Base-by-base conservation (phyloP, 2,888 invertebrate species). In the Microctonus brassicae region DNA sequence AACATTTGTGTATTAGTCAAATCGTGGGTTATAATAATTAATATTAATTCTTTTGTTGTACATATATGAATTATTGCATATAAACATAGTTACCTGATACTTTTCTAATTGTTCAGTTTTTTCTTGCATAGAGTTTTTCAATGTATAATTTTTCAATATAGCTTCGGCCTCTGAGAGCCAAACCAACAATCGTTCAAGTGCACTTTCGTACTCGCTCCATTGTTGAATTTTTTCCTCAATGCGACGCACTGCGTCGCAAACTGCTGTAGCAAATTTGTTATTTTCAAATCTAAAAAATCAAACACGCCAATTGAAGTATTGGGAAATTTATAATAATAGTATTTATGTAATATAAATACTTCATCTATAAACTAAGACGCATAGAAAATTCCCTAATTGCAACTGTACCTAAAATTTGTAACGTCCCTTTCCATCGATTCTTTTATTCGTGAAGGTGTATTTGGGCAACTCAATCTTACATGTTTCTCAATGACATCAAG, bases 191-290 rank as follows among this genome's bases (percentile, higher is more conserved):
- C 94, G 91, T 78, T 96, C 96, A 79, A 95, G 91, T 0, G 95
- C 94, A 75, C 92, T 91, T 84, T 98, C 97, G 85, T 97, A 98
- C 79, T 96, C 95, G 75, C 92, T 93, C 97, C 97, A 97, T 87
- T 96, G 95, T 78, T 94, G 93, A 76, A 97, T 91, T 77, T 95
- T 92, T 78, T 94, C 94, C 86, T 96, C 95, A 36, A 97, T 89
- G 24, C 93, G 92, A 74, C 94, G 93, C 80, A 93, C 92, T 0
- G 94, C 94, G 81, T 96, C 96, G 77, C 91, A 92, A 36, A 96
- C 89, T 0, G 94, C 92, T 0, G 92, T 91, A 1, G 92, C 90
- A 79, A 96, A 95, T 84, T 96, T 96, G 76, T 95, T 95, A 80
- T 93, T 92, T 81, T 96, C 96, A 73, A 95, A 94, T 87, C 93